Conservation (phyloP, 2,113 vertebrate genomes). For the Ictalurus furcatus region DNA sequence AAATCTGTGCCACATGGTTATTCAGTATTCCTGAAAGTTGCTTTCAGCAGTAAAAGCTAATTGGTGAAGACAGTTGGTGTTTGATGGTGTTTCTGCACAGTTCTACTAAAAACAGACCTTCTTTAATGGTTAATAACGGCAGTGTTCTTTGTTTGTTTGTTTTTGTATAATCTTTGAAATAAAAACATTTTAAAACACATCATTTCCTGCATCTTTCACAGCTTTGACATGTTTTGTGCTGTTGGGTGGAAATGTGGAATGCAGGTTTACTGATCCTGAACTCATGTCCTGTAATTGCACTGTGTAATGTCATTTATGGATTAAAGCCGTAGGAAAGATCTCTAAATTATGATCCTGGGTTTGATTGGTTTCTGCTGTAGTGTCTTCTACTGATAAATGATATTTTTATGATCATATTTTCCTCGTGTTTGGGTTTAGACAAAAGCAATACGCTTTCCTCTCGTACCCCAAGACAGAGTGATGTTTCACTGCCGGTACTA, state of each 20-base stretch:
- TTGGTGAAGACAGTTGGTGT: neutral
- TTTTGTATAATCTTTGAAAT: neutral
- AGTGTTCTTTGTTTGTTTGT: neutral
- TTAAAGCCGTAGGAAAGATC: neutral
- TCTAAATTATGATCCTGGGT: neutral
- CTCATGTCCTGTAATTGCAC: neutral
- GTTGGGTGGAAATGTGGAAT: neutral
- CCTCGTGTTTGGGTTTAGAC: neutral
- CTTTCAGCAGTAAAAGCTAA: neutral
- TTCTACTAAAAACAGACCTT: neutral
- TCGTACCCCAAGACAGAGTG: too few species aligned
- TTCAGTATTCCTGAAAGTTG: too few species aligned
- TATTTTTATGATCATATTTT: neutral
- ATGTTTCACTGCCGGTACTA: too few species aligned
- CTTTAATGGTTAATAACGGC: neutral
- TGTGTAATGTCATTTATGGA: neutral
- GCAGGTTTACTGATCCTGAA: neutral
- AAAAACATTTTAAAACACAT: neutral
- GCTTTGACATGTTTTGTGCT: neutral
- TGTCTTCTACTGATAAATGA: neutral
- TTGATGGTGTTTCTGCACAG: neutral
- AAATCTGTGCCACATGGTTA: neutral
- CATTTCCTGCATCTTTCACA: neutral
- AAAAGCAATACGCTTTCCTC: too few species aligned
- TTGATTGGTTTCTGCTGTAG: neutral